phyloP scores from a whole-genome alignment of 2,888 invertebrate species.

The Acleris literana region DNA sequence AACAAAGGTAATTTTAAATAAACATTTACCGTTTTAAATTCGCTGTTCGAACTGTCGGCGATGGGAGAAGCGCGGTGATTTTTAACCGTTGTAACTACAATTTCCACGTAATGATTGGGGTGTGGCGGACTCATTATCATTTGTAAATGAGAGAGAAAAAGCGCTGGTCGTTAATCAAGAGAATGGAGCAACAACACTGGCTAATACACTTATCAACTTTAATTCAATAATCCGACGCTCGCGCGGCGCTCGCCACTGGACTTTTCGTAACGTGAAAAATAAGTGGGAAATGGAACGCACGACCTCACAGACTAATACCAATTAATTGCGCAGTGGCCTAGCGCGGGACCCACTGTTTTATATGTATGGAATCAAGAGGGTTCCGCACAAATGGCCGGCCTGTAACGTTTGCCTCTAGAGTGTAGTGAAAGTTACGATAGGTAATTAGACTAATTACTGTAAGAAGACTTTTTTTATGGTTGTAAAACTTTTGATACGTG shows the following conservation, averaged over 20 bases:
- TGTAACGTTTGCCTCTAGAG: neutral
- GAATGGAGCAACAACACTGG: constrained; percentile 79
- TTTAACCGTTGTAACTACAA: constrained; percentile 64
- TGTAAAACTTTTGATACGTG: no score
- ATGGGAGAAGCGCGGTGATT: constrained; percentile 44
- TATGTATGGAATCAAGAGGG: constrained; percentile 15
- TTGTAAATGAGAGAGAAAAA: constrained; percentile 81
- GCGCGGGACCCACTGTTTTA: constrained; percentile 41
- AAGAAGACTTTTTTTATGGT: no score
- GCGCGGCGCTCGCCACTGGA: constrained; percentile 59
- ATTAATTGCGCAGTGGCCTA: constrained; percentile 66
- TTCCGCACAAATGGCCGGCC: constrained; percentile 11
- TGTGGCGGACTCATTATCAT: constrained; percentile 78
- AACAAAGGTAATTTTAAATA: constrained; percentile 66
- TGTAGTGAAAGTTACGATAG: neutral
- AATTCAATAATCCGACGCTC: constrained; percentile 78
- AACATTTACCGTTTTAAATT: constrained; percentile 55
- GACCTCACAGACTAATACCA: constrained; percentile 73
- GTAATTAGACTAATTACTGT: no score
- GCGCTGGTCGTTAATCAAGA: constrained; percentile 78
- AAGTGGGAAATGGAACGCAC: constrained; percentile 70
- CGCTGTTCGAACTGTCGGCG: constrained; percentile 25
- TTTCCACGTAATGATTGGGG: constrained; percentile 77
- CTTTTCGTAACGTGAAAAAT: constrained; percentile 75
- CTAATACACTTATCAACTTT: constrained; percentile 83